These are phyloP conservation scores for Cephalopachus bancanus DNA, from an alignment of 2,797 vertebrate species.

Conservation along the genomic window DNA sequence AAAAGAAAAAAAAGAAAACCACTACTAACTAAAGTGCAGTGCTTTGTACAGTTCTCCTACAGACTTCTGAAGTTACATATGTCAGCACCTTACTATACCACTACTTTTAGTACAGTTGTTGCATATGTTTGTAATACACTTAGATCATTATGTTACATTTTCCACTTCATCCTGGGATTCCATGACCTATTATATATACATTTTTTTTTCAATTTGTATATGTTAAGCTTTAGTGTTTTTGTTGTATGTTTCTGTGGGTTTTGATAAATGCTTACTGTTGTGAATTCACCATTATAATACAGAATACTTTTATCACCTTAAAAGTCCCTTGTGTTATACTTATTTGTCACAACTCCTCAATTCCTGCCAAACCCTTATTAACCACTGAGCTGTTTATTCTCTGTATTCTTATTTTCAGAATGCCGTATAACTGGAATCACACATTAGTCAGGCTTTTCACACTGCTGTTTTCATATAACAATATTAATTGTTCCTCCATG, in stretches of 20 bases:
- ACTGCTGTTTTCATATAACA: not conserved
- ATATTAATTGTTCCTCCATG: not conserved
- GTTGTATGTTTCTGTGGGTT: not conserved
- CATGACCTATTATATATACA: not conserved
- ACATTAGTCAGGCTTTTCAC: not conserved
- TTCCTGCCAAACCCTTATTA: not conserved
- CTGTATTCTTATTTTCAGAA: not conserved
- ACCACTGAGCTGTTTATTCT: not conserved
- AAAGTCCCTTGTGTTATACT: not conserved
- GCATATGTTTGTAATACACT: not conserved
- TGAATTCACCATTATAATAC: not conserved
- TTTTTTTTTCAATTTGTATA: not conserved
- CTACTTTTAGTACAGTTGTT: not conserved
- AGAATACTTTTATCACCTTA: not conserved
- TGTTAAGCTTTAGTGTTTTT: not conserved
- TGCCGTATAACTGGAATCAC: not conserved
- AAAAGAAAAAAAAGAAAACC: not conserved
- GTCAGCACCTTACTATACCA: not conserved
- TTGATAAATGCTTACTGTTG: not conserved
- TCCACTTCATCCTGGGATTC: not conserved
- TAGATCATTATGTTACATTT: not conserved
- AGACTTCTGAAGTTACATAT: not conserved
- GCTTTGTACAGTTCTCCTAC: not conserved
- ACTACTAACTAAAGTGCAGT: not conserved
- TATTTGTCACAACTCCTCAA: not conserved